Evolutionary conservation across 30 jellyfish, hydroid and myxozoan species (phyloP).

Genomic region (Euphysa ruthae): DNA sequence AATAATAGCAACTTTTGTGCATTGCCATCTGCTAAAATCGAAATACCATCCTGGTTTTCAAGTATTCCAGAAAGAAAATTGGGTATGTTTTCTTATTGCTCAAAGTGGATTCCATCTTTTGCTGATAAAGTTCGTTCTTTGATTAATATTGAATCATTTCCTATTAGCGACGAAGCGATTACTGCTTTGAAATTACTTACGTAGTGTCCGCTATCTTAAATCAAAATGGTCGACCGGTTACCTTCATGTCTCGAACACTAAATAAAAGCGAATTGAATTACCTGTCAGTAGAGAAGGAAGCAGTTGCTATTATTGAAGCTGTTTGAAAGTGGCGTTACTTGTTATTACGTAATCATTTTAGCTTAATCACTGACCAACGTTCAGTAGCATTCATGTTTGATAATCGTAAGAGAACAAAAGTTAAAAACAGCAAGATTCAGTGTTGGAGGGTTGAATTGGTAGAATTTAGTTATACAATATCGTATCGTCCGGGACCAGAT

Average conservation of each 20-base stretch:
- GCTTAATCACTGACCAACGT: conserved; percentile 50
- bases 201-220: conserved; percentile 62
- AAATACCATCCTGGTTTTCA: neutral
- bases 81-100: conserved; percentile 30
- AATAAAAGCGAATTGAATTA: conserved; percentile 31
- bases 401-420: conserved; percentile 28
- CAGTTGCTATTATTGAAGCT: conserved; percentile 49
- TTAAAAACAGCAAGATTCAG: conserved; percentile 50
- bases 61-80: neutral
- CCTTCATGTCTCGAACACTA: conserved; percentile 48
- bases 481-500: conserved; percentile 65
- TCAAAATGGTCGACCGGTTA: conserved; percentile 72
- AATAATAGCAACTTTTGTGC: neutral
- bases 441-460: conserved; percentile 66
- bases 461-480: conserved; percentile 39
- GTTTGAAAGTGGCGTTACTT: too few species aligned
- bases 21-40: neutral
- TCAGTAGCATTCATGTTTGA: conserved; percentile 68
- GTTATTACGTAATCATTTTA: conserved; percentile 39
- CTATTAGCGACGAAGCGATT: neutral
- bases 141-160: neutral
- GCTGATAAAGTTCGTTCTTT: conserved; percentile 27
- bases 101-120: conserved; percentile 12
- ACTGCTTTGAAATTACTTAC: conserved; percentile 10
- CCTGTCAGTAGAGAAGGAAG: conserved; percentile 68